Base-by-base conservation (phyloP, 1,140 invertebrate genomes). In the Drosophila lini region DNA sequence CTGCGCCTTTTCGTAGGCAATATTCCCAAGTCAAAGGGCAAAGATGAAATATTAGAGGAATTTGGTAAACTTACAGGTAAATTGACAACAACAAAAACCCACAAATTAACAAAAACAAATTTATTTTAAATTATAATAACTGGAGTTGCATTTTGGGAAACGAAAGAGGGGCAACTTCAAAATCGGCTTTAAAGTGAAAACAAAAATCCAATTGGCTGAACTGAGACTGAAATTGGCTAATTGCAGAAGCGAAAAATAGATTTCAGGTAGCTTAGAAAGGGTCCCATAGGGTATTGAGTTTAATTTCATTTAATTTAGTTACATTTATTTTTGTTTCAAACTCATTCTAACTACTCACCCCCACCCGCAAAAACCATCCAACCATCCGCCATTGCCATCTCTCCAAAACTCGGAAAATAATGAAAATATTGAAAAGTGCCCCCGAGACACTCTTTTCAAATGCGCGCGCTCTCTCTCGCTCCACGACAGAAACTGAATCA, bases 1-100 rank as follows among this genome's bases (percentile, higher is more conserved):
- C 97, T 98, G 94, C 97, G 98, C 95, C 97, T 99, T 95, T 99
- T 99, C 96, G 97, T 99, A 95, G 98, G 98, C 95, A 99, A 99
- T 96, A 99, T 99, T 96, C 98, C 98, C 95, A 99, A 99, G 96
- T 98, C 97, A 95, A 99, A 99, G 97, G 97, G 97, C 95, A 99
- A 98, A 98, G 98, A 99, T 95, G 98, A 99, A 96, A 99, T 99
- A 95, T 96, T 98, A 96, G 98, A 99, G 95, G 98, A 99, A 96
- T 99, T 99, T 96, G 96, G 97, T 96, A 99, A 99, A 97, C 97
- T 98, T 95, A 97, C 98, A 98, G 98, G 98, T 99, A 98, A 97
- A 92, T 91, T 78, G 41, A 59, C 69, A 50, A 32, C 28, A 50
- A 31, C 4, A 47, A n/a, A 25, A 83, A 78, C 74, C 15, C 25